Base-by-base conservation (phyloP, 2,113 vertebrate species). In the Holacanthus passer region DNA sequence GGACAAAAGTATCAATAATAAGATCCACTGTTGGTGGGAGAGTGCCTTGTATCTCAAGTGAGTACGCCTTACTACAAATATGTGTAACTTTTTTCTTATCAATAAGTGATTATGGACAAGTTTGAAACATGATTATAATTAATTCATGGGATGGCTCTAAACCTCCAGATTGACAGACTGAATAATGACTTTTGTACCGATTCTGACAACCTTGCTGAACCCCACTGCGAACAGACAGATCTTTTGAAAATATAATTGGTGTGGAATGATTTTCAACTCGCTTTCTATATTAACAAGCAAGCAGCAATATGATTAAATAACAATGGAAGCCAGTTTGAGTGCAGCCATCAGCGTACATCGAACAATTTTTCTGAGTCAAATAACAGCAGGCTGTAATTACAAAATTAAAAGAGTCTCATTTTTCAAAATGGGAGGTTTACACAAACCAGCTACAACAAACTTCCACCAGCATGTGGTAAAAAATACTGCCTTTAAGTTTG, bases 91-190 rank as follows among this genome's bases (percentile, higher is more conserved):
- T 29, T 73, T 62, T 37, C 8, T 72, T 47, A 58, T 83, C 16
- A 77, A 60, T 62, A 60, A 50, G 7, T 74, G 9, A 83, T 50
- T 7, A 71, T 22, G 77, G 31, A 68, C 55, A 75, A 75, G 37
- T 60, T 75, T 48, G 48, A 70, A 63, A 75, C 16, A 62, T 29
- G 14, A 32, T 64, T 71, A 58, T 78, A 13, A 74, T 82, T 50
- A 24, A 78, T 78, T 73, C 24, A 69, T 67, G n/a, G n/a, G 2
- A 2, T 60, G 31, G 7, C 56, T 48, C 3, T 5, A 39, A 58
- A 55, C 63, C 43, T 5, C 9, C n/a, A 7, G 1, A 8, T 0
- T 77, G 67, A 80, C 32, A 37, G 71, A 83, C 14, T 76, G 56
- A 75, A 58, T 56, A 27, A 66, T 59, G 27, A 37, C 29, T 65